These are phyloP conservation scores for Amiota minor DNA, from an alignment of 2,888 invertebrate species.

Conservation along the genomic window DNA sequence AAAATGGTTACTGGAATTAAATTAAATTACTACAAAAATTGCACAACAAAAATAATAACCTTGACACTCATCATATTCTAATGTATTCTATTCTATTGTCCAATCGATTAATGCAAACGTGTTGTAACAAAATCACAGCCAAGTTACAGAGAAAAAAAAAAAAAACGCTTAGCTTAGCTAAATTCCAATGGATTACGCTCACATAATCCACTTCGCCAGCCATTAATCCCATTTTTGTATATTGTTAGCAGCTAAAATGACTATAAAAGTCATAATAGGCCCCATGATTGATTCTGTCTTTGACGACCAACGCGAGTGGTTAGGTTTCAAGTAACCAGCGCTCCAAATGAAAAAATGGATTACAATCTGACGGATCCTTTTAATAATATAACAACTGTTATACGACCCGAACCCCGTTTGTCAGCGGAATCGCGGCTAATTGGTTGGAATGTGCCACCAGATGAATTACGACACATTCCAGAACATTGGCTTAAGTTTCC, in stretches of 20 bases:
- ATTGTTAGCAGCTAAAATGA: not conserved
- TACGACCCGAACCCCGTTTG: conserved; percentile 63
- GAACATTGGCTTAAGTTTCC: conserved; percentile 87
- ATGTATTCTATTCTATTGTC: conserved; percentile 8
- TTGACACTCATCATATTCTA: not conserved
- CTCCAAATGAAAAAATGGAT: not conserved
- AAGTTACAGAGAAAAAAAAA: not conserved
- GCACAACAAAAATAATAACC: not conserved
- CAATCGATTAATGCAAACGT: conserved; percentile 3
- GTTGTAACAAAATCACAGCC: conserved; percentile 16
- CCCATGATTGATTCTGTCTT: not conserved
- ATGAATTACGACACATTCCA: conserved; percentile 84
- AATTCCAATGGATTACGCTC: conserved; percentile 22
- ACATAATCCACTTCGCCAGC: conserved; percentile 10
- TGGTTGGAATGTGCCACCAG: conserved; percentile 85
- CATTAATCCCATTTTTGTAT: conserved; percentile 11
- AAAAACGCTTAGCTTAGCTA: conserved; percentile 12
- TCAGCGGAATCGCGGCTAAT: conserved; percentile 75
- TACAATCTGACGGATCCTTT: conserved; percentile 37
- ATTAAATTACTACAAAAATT: no score
- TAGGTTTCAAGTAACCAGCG: not conserved
- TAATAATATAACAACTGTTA: conserved; percentile 61
- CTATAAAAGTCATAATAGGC: conserved; percentile 13
- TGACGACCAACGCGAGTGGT: conserved; percentile 16
- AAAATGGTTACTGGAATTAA: no score